Base-by-base conservation (phyloP, 2,113 vertebrate species). In the Marmota monax region DNA sequence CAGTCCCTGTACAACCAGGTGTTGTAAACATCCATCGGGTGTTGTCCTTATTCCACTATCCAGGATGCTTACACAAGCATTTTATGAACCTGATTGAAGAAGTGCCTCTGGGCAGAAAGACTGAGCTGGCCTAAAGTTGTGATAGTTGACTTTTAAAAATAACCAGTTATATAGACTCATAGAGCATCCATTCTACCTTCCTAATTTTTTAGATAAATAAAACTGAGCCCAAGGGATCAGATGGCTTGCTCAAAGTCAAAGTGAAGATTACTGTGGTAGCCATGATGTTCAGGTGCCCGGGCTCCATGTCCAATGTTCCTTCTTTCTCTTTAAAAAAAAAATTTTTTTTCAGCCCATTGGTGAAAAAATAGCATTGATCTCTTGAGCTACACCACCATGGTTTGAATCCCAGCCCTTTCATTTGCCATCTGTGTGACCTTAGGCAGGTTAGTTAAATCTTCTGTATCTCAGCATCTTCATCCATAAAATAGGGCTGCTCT, bases 161-260 rank as follows among this genome's bases (percentile, higher is more conserved):
- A 34, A 23, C 51, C 69, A 12, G 4, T 29, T 23, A 73, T 12
- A 45, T 80, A 42, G 58, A 37, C 25, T 32, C n/a, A 18, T 1
- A 32, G 39, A 92, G 2, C 37, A 67, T 87, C 72, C 77, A 0
- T 72, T 48, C 53, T n/a, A 76, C 27, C 25, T 27, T 73, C 34
- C 34, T 87, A 65, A 29, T 16, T 45, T 74, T 96, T 51, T 61
- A 94, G 17, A 69, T 12, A 39, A 90, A 48, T 51, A 48, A 69
- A 78, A 72, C 29, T 5, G 23, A 87, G 69, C 58, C 89, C 18
- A 37, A 86, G n/a, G 20, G 39, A 20, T 34, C 37, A 48, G 63
- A 45, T 7, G 42, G 32, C 56, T 93, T 85, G 10, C 16, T 72
- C 80, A 90, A 3, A 69, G 79, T 58, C 70, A 67, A 18, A 7